These are phyloP conservation scores for Molanna angustata DNA, from an alignment of 2,888 invertebrate species.

Conservation along the genomic window DNA sequence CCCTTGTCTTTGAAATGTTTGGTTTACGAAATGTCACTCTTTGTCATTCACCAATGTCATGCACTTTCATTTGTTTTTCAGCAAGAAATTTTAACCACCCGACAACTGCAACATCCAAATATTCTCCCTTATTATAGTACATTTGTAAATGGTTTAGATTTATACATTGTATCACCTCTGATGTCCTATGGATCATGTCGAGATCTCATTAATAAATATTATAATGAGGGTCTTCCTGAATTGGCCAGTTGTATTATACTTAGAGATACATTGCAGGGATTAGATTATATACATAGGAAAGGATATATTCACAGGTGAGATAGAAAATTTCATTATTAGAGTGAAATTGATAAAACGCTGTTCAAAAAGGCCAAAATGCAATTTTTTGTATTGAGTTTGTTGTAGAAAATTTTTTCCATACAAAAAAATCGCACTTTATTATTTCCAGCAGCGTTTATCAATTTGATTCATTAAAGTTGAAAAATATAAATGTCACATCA, in stretches of 20 bases:
- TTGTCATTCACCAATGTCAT: conserved; percentile 13
- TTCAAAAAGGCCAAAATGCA: no score
- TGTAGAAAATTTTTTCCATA: no score
- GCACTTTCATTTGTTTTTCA: conserved; percentile 44
- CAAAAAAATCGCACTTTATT: no score
- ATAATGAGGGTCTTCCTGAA: conserved; percentile 76
- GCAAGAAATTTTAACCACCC: conserved; percentile 75
- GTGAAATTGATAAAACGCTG: no score
- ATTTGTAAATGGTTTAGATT: conserved; percentile 73
- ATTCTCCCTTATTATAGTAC: conserved; percentile 72
- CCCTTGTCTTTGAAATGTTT: neutral
- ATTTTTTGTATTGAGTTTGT: no score
- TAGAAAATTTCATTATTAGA: no score
- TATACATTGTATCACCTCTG: conserved; percentile 77
- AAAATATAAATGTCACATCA: no score
- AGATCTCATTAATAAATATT: conserved; percentile 74
- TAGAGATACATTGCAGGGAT: conserved; percentile 72
- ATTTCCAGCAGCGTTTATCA: no score
- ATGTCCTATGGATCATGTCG: conserved; percentile 84
- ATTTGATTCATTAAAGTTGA: no score
- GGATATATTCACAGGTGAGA: conserved; percentile 83
- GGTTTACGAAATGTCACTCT: neutral
- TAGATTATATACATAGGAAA: conserved; percentile 82
- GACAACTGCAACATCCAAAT: conserved; percentile 76
- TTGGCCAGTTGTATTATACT: conserved; percentile 75